Conservation (phyloP, 37 sponge, comb jelly and placozoan species). For the Diacarnus erythraeanus region DNA sequence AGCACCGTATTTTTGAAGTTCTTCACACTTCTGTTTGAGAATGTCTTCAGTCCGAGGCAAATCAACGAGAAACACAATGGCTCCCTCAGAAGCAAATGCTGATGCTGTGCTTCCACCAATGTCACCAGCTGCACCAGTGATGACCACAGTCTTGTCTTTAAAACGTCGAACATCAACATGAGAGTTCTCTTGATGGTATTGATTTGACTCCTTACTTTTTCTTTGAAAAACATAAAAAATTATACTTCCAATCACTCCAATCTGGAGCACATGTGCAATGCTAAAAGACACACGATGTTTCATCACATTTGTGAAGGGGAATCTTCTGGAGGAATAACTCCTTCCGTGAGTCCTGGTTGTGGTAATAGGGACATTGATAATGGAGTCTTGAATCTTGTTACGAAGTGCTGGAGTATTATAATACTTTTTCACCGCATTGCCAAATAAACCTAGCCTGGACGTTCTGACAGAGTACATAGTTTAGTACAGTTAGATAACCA, state of each 20-base stretch:
- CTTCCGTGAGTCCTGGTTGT: no score
- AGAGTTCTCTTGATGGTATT: not conserved
- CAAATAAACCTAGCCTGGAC: no score
- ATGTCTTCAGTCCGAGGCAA: constrained; percentile 26
- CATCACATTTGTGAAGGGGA: no score
- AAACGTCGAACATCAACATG: constrained; percentile 6
- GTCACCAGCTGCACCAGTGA: constrained; percentile 91
- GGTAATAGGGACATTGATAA: no score
- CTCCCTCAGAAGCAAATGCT: constrained; percentile 64
- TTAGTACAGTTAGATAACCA: no score
- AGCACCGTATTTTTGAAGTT: constrained; percentile 35
- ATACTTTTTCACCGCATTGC: no score
- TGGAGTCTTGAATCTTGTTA: no score
- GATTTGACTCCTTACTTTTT: not conserved
- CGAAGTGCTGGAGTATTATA: no score
- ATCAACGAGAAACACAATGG: constrained; percentile 68
- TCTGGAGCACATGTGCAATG: constrained; percentile 1
- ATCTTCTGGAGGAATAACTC: no score
- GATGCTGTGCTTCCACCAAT: constrained; percentile 75
- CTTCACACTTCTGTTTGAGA: constrained; percentile 27
- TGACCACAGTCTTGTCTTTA: constrained; percentile 45
- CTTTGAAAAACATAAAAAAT: constrained; percentile 3
- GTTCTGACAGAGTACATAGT: no score
- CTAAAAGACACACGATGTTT: constrained; percentile 4
- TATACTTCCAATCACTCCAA: constrained; percentile 5